phyloP scores from a whole-genome alignment of 2,113 vertebrate genomes.

The Labeo catla region DNA sequence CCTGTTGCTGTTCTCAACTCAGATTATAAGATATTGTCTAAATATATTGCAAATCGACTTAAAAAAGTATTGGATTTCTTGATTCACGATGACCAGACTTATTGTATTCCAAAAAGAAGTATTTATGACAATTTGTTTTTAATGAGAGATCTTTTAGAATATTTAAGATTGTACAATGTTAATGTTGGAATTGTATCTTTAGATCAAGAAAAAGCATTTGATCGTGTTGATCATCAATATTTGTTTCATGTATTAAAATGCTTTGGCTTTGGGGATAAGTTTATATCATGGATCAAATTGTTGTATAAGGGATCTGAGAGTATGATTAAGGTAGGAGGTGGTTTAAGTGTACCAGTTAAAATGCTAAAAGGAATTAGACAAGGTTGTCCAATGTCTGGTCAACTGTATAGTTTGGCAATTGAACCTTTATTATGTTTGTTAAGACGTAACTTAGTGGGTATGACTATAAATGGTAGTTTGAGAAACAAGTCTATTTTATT shows the following conservation, averaged over 20 bases:
- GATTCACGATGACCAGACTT: neutral
- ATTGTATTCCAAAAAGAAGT: neutral
- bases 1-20: neutral
- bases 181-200: too few species aligned
- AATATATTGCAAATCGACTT: neutral
- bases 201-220: too few species aligned
- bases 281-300: neutral
- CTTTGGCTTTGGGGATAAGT: too few species aligned
- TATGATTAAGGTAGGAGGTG: neutral
- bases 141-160: too few species aligned
- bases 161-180: too few species aligned
- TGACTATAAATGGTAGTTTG: neutral
- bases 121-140: neutral
- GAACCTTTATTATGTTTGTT: neutral
- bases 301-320: neutral
- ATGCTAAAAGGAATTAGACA: too few species aligned
- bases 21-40: neutral
- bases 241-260: neutral
- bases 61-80: neutral
- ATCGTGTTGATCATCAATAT: too few species aligned
- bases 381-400: neutral
- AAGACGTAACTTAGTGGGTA: neutral
- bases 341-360: neutral
- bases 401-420: neutral
- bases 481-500: neutral